These are phyloP conservation scores for Channa argus DNA, from an alignment of 2,113 vertebrate genomes.

Conservation along the genomic window DNA sequence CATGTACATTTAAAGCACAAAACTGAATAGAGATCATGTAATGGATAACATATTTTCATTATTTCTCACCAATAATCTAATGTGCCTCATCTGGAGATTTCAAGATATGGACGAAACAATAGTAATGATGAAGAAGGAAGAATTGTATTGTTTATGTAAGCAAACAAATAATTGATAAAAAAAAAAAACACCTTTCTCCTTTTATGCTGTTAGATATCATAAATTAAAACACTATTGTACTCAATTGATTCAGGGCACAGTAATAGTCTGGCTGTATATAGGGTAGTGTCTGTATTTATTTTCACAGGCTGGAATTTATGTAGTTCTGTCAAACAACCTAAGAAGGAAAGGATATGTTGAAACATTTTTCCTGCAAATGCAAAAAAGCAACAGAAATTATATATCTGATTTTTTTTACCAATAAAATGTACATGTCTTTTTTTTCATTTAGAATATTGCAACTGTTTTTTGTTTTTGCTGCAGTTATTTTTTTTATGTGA, in stretches of 20 bases:
- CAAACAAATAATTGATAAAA: no score
- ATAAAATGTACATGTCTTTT: slow-evolving; percentile 48
- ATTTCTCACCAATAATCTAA: slow-evolving; percentile 4
- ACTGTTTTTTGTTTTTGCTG: neutral
- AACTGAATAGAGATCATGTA: neutral
- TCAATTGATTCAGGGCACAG: slow-evolving; percentile 23
- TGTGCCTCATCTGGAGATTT: slow-evolving; percentile 49
- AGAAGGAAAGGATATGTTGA: slow-evolving; percentile 50
- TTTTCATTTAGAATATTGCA: slow-evolving; percentile 7
- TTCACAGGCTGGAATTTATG: slow-evolving; percentile 60
- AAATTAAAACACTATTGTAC: neutral
- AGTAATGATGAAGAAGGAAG: no score
- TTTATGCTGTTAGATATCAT: neutral
- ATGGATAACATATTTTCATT: neutral
- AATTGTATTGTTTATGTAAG: no score
- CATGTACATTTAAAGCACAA: neutral
- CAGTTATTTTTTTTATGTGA: neutral
- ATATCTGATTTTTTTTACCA: slow-evolving; percentile 2
- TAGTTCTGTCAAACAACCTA: slow-evolving; percentile 61
- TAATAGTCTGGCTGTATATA: slow-evolving; percentile 13
- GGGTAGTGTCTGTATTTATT: slow-evolving; percentile 67
- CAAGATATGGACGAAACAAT: no score
- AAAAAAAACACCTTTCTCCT: no score
- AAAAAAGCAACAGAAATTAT: slow-evolving; percentile 26
- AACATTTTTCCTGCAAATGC: slow-evolving; percentile 30